Evolutionary conservation across 2,797 vertebrate species (phyloP).

Genomic region (Lacerta bilineata): DNA sequence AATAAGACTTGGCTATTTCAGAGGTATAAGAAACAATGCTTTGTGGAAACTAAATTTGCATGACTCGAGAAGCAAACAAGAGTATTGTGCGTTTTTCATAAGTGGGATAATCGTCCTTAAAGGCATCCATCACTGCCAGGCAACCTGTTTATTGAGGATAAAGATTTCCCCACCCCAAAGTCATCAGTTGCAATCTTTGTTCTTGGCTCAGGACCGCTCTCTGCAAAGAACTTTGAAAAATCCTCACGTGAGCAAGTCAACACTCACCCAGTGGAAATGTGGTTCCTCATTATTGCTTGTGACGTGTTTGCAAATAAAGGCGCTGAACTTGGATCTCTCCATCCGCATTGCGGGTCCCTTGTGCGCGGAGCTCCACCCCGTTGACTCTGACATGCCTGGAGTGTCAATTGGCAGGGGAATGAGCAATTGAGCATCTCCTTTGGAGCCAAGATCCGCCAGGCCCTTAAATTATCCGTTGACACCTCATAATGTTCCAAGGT

Average conservation of each 20-base stretch:
- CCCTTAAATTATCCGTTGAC: constrained; percentile 72
- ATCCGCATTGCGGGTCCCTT: constrained; percentile 66
- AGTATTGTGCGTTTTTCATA: not conserved
- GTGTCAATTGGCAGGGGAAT: constrained; percentile 1
- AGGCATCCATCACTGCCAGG: not conserved
- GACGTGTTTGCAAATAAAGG: rapidly evolving
- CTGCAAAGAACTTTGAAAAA: not conserved
- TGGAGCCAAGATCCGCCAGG: not conserved
- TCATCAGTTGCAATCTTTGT: not conserved
- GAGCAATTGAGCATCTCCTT: constrained; percentile 52
- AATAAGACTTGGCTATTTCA: not conserved
- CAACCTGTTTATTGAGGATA: too few relatives aligned
- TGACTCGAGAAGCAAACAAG: not conserved
- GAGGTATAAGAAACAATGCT: not conserved
- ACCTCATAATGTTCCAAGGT: constrained; percentile 71
- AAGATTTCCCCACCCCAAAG: too few relatives aligned
- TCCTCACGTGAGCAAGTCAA: not conserved
- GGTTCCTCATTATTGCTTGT: not conserved
- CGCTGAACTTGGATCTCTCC: constrained; percentile 28
- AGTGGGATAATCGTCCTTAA: not conserved
- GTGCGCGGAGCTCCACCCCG: constrained; percentile 56
- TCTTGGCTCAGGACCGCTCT: not conserved
- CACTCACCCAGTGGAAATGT: rapidly evolving
- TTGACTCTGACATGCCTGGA: not conserved
- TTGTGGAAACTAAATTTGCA: not conserved